Conservation (phyloP, 2,797 vertebrate species). For the Choloepus didactylus region DNA sequence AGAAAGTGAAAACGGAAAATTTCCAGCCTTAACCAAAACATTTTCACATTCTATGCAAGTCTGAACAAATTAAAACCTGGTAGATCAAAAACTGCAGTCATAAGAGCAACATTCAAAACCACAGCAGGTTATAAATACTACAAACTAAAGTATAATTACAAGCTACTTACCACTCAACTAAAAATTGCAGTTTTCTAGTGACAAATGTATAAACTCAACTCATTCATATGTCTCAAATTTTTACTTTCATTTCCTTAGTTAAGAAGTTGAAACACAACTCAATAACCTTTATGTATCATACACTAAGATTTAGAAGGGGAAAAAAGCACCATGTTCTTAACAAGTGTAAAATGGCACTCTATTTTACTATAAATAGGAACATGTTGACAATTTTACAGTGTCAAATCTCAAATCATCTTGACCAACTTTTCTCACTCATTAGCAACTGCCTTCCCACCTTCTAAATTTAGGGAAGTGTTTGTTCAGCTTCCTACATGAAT, state of each 20-base stretch:
- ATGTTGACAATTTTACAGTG: constrained; percentile 18
- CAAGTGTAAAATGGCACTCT: constrained; percentile 43
- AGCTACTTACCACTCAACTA: constrained; percentile 57
- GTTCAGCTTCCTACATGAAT: background rate
- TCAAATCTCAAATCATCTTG: constrained; percentile 11
- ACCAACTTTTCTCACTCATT: background rate
- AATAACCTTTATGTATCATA: constrained; percentile 11
- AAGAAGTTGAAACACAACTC: constrained; percentile 47
- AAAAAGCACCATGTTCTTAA: background rate
- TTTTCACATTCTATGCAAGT: constrained; percentile 69
- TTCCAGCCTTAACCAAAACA: constrained; percentile 43
- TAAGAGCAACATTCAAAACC: constrained; percentile 68
- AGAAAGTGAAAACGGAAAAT: constrained; percentile 69
- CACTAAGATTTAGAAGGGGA: background rate
- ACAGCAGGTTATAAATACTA: constrained; percentile 71
- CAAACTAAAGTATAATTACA: constrained; percentile 54
- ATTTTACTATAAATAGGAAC: background rate
- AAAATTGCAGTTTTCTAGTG: constrained; percentile 65
- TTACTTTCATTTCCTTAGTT: constrained; percentile 67
- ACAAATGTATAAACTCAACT: constrained; percentile 57
- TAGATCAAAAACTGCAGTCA: constrained; percentile 63
- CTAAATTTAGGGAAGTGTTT: constrained; percentile 35
- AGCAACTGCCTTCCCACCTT: constrained; percentile 14
- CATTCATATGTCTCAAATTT: constrained; percentile 23
- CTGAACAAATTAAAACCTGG: constrained; percentile 72